Evolutionary conservation across 1,140 invertebrate species (phyloP), one percentile per base, ranked within the genome.

Genomic region (Lerema accius): DNA sequence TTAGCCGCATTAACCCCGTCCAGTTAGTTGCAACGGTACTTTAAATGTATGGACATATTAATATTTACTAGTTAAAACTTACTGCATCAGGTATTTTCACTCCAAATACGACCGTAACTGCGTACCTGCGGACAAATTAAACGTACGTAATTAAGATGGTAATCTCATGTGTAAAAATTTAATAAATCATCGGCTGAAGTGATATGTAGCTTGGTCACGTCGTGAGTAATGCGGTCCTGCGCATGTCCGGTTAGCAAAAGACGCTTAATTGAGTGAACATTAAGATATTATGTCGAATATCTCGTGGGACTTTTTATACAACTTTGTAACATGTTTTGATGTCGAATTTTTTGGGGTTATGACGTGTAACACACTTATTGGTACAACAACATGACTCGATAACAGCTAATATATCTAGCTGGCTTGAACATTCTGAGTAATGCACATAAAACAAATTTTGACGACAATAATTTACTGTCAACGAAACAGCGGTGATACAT

Each of bases 251-350:
- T 73, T 61, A 42, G 69, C 75, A 77, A 74, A n/a, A 81, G 73
- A 78, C 64, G 67, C 76, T 84, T 87, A 87, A 85, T 85, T 87
- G 76, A 85, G 78, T 80, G 81, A 84, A 80, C 80, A 79, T 74
- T 65, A 71, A 71, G 69, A 78, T 74, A 78, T 76, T 78, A 72
- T 80, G 77, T 73, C 76, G 65, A 72, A 74, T 68, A 71, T 67
- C 67, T 62, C 77, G 80, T 87, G 82, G 82, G 78, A 84, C 76
- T 63, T 79, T 77, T 78, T 65, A 37, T 80, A 67, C 63, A 72
- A 68, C 59, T 76, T 72, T 67, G 67, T 69, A 76, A 76, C 64
- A 56, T 17, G 63, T 77, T 77, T 69, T 63, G 59, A 65, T 56
- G 53, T 45, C 19, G 53, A 56, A 46, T 19, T 48, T 67, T 67